Evolutionary conservation across 2,888 invertebrate species (phyloP).

Genomic region (Thecophora atra): DNA sequence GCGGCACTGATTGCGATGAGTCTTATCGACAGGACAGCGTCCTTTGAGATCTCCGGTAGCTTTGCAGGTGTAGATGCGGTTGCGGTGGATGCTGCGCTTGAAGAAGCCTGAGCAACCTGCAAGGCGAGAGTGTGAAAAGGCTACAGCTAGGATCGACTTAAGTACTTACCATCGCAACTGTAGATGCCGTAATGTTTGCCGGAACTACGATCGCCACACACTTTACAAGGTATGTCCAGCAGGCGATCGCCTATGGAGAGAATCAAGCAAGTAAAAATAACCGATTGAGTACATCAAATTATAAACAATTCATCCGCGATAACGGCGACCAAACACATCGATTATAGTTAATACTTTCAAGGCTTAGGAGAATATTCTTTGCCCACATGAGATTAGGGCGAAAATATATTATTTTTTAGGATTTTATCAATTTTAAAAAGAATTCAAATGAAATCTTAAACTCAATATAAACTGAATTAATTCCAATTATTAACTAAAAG

Average conservation of each 20-base stretch:
- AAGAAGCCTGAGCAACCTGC: conserved; percentile 94
- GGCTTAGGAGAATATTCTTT: too few relatives aligned
- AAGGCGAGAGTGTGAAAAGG: background rate
- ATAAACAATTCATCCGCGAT: too few relatives aligned
- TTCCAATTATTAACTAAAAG: too few relatives aligned
- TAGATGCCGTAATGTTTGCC: conserved; percentile 99
- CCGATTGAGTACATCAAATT: too few relatives aligned
- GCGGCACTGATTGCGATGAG: conserved; percentile 95
- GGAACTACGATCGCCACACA: conserved; percentile 97
- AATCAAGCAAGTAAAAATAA: conserved; percentile 16
- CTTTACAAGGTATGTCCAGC: conserved; percentile 98
- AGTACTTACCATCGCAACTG: conserved; percentile 92
- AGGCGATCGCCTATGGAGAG: conserved; percentile 84
- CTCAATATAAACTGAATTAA: too few relatives aligned
- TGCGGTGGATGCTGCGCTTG: conserved; percentile 95
- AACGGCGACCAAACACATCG: too few relatives aligned
- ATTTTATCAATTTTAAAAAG: too few relatives aligned
- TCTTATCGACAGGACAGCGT: conserved; percentile 95
- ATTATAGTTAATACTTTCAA: too few relatives aligned
- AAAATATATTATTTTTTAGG: too few relatives aligned
- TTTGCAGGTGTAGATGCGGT: conserved; percentile 96
- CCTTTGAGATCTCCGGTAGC: conserved; percentile 93
- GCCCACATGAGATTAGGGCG: too few relatives aligned
- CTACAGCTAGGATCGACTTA: background rate
- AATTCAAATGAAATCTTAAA: too few relatives aligned